Percentiles rank a stretch among this genome's conserved stretches.
Evolutionary conservation across 2,888 invertebrate species (phyloP).

Genomic region (Micropterix aruncella): DNA sequence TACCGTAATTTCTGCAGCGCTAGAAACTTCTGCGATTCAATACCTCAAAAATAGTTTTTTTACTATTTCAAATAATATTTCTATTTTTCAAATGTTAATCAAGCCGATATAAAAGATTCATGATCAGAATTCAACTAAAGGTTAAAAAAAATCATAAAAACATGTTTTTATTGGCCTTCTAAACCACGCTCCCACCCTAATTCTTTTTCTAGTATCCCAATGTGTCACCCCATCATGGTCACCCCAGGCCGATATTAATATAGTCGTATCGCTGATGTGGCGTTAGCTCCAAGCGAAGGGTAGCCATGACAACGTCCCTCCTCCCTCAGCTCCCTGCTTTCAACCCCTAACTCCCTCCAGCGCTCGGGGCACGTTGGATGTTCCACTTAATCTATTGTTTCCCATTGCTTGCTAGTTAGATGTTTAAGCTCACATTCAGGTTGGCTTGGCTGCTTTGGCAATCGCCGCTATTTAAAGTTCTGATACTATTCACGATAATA

Average conservation of each 20-base stretch:
- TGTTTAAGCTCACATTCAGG: slow-evolving; percentile 6
- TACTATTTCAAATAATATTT: too few relatives aligned
- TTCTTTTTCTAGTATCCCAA: neutral
- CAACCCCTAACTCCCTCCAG: neutral
- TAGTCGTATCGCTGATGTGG: slow-evolving; percentile 5
- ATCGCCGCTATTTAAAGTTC: too few relatives aligned
- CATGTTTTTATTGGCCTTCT: too few relatives aligned
- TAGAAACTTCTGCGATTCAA: too few relatives aligned
- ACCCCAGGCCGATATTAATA: slow-evolving; percentile 8
- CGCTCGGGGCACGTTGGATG: slow-evolving; percentile 5
- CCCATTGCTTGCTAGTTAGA: slow-evolving; percentile 10
- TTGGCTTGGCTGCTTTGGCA: neutral
- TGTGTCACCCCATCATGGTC: too few relatives aligned
- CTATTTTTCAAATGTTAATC: too few relatives aligned
- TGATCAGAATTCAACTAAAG: too few relatives aligned
- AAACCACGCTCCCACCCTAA: neutral
- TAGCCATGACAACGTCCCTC: slow-evolving; percentile 8
- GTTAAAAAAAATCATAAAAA: too few relatives aligned
- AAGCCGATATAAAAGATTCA: too few relatives aligned
- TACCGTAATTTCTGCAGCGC: too few relatives aligned
- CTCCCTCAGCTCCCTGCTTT: slow-evolving; percentile 3
- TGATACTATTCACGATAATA: too few relatives aligned
- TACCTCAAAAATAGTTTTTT: too few relatives aligned
- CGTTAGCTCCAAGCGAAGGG: slow-evolving; percentile 1
- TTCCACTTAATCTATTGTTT: slow-evolving; percentile 13